Conservation (phyloP, 2,113 vertebrate genomes). For the Amblyornis subalaris region DNA sequence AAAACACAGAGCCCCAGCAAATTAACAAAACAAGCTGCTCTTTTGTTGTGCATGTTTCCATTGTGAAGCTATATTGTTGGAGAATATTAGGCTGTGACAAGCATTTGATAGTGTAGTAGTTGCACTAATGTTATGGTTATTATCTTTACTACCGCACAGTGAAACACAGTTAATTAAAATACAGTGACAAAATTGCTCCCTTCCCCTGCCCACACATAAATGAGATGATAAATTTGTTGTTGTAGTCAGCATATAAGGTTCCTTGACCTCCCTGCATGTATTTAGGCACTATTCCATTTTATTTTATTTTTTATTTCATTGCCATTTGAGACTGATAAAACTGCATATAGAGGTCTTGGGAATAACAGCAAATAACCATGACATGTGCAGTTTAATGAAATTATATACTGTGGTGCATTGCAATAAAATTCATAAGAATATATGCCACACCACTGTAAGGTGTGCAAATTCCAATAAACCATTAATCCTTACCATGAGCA, state of each 20-base stretch:
- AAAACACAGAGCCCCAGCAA: conserved; percentile 9
- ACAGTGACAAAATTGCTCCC: conserved; percentile 27
- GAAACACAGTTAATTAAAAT: conserved; percentile 64
- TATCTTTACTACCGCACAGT: conserved; percentile 25
- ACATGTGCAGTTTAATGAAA: conserved; percentile 24
- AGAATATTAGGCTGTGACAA: conserved; percentile 28
- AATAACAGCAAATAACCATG: conserved; percentile 8
- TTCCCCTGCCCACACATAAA: conserved; percentile 10
- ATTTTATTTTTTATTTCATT: conserved; percentile 27
- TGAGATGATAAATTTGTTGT: conserved; percentile 32
- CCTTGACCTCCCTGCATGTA: conserved; percentile 18
- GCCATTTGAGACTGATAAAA: conserved; percentile 36
- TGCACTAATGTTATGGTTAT: conserved; percentile 45
- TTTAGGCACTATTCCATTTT: conserved; percentile 30
- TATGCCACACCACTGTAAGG: neutral
- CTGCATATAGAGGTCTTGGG: neutral
- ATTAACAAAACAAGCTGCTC: conserved; percentile 53
- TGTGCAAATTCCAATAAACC: conserved; percentile 23
- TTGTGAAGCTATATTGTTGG: conserved; percentile 29
- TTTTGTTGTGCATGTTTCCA: conserved; percentile 13
- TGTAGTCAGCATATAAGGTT: conserved; percentile 14
- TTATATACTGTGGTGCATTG: neutral
- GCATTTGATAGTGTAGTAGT: conserved; percentile 12
- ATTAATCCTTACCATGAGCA: conserved; percentile 28
- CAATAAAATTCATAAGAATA: conserved; percentile 11